Conservation (phyloP, 2,113 vertebrate genomes). For the Mionectes macconnelli region DNA sequence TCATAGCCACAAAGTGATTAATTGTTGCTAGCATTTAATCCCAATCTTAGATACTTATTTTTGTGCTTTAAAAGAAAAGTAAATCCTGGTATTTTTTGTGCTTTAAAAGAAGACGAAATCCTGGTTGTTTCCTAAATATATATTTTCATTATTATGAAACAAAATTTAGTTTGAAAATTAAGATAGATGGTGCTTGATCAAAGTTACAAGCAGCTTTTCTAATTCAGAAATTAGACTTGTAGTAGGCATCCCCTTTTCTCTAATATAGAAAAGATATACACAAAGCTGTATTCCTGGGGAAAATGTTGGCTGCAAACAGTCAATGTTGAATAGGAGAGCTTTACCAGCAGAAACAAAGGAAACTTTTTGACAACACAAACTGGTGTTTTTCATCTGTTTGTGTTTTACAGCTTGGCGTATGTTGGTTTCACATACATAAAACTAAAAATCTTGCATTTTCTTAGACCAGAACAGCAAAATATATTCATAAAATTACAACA, state of each 20-base stretch:
- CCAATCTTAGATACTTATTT: not conserved
- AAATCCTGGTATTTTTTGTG: accelerated
- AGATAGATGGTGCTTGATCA: not conserved
- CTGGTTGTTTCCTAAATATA: accelerated
- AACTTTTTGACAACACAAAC: not conserved
- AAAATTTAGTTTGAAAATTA: not conserved
- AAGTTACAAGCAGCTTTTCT: not conserved
- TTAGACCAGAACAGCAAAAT: not conserved
- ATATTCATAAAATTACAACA: not conserved
- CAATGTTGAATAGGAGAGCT: not conserved
- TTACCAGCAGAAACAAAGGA: not conserved
- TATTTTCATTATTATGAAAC: not conserved
- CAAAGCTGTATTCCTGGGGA: not conserved
- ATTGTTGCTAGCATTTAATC: not conserved
- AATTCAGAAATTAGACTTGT: not conserved
- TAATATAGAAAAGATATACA: not conserved
- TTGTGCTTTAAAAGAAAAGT: not conserved
- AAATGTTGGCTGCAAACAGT: not conserved
- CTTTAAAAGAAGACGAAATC: not conserved
- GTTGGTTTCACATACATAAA: not conserved
- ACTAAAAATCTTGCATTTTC: not conserved
- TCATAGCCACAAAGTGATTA: not conserved
- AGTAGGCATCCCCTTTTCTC: not conserved
- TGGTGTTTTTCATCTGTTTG: not conserved
- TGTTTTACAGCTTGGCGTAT: not conserved